Evolutionary conservation across 2,888 invertebrate genomes (phyloP), one percentile per base, ranked within the genome.

Genomic region (Liodrosophila aerea): DNA sequence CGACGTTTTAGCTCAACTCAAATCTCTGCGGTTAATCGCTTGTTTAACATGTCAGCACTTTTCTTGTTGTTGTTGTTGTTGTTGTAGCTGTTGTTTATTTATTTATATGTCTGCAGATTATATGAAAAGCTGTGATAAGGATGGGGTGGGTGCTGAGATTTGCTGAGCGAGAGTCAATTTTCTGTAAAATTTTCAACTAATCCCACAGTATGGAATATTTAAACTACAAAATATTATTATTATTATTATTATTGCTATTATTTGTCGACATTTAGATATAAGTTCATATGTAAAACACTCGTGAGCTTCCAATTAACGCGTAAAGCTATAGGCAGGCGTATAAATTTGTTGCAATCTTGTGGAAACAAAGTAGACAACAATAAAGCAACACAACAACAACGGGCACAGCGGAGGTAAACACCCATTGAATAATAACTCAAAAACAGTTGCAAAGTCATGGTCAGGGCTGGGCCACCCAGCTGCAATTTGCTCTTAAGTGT

Each of bases 391-490:
- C n/a, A n/a, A 44, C 41, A 13, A 37, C 22, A 22, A 27, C 27
- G n/a, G 7, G 8, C 30, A 30, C 43, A 37, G 8, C 49, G 33
- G 36, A 64, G 59, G 59, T 64, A 74, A 64, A 74, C 74, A 76
- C 73, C 71, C 77, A 76, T 74, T 62, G 64, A 72, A 81, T 75
- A 88, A 88, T 89, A 89, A 88, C 82, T 88, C 88, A 89, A 85
- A 88, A 87, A 88, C 88, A 89, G 88, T 73, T 61, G 59, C 76
- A 58, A 64, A 52, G 47, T 59, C 39, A 16, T 12, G 40, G 27
- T 34, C 27, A 4, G 31, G 37, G 13, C 41, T 41, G 58, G 29
- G 53, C 5, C 27, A 52, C 33, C 52, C n/a, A 58, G 31, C 64
- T 69, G 78, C 78, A 76, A 81, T 78, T 80, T 76, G 72, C 74